phyloP scores from a whole-genome alignment of 1,140 invertebrate species.

The Drosophila sucinea region DNA sequence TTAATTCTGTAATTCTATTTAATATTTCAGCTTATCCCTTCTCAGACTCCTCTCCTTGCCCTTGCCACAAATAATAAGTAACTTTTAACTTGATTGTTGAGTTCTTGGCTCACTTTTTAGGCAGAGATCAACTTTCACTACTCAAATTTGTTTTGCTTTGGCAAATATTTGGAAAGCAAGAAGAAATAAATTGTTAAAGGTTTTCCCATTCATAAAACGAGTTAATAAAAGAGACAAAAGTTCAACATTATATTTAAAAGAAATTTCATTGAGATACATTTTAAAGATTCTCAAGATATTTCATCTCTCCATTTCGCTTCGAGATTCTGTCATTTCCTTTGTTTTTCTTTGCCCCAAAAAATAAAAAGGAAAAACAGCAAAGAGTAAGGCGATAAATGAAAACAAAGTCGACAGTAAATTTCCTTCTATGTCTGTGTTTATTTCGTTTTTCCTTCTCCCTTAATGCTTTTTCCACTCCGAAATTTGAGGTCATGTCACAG shows the following conservation, averaged over 20 bases:
- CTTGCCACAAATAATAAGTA: conserved; percentile 11
- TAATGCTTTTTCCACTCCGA: not conserved
- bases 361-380: conserved; percentile 21
- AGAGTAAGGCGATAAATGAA: conserved; percentile 44
- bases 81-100: conserved; percentile 19
- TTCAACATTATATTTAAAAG: not conserved
- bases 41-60: too few relatives aligned
- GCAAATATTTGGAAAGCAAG: not conserved
- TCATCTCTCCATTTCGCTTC: not conserved
- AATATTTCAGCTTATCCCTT: conserved; percentile 9
- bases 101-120: not conserved
- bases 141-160: not conserved
- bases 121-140: not conserved
- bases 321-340: not conserved
- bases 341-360: conserved; percentile 17
- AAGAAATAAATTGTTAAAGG: not conserved
- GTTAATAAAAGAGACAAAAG: not conserved
- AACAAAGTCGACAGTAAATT: conserved; percentile 42
- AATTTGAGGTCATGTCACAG: conserved; percentile 47
- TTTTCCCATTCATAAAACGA: not conserved
- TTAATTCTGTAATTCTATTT: conserved; percentile 21
- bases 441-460: conserved; percentile 23
- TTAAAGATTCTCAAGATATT: not conserved
- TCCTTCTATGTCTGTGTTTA: not conserved
- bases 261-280: not conserved